These are phyloP conservation scores for Acanthoscelides obtectus DNA, from an alignment of 2,888 invertebrate genomes.

Conservation along the genomic window DNA sequence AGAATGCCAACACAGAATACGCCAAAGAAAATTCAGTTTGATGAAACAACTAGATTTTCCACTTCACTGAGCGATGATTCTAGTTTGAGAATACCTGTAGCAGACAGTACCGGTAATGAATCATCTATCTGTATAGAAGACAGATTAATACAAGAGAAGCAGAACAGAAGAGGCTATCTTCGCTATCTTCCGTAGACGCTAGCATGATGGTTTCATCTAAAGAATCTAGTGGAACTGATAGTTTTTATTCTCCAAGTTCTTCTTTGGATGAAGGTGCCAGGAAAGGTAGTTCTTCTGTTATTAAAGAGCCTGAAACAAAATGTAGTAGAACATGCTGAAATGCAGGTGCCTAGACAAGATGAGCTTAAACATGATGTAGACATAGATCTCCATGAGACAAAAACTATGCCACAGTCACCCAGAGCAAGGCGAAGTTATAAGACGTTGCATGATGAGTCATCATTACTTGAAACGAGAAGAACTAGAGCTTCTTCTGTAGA, in stretches of 20 bases:
- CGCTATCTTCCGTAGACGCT: background rate
- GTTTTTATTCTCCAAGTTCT: background rate
- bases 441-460: too few species aligned
- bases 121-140: background rate
- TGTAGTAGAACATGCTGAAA: background rate
- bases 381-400: too few species aligned
- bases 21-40: background rate
- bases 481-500: too few species aligned
- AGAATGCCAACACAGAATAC: background rate
- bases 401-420: too few species aligned
- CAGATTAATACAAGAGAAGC: background rate
- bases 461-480: too few species aligned
- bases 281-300: background rate
- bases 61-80: background rate
- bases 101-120: background rate
- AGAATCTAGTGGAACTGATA: background rate
- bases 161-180: background rate
- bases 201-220: background rate
- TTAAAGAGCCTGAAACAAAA: background rate
- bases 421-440: too few species aligned
- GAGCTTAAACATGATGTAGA: background rate
- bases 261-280: background rate
- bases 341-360: background rate
- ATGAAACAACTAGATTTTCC: background rate
- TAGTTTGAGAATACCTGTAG: background rate